phyloP scores from a whole-genome alignment of 2,797 vertebrate genomes.

The Danio aesculapii region DNA sequence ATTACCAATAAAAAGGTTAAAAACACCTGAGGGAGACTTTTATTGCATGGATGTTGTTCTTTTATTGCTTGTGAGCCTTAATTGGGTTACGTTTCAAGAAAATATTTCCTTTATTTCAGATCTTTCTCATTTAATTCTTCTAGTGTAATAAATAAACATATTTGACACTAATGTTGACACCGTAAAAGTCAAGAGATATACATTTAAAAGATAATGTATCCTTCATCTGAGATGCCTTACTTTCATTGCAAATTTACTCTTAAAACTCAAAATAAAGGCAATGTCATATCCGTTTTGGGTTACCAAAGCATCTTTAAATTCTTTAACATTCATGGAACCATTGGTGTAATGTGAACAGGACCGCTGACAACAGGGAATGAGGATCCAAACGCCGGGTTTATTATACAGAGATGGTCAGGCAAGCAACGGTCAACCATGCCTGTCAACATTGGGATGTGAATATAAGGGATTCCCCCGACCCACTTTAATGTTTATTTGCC shows the following conservation, averaged over 20 bases:
- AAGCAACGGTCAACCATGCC: too few relatives aligned
- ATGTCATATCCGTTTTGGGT: not conserved
- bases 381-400: too few relatives aligned
- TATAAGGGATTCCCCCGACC: too few relatives aligned
- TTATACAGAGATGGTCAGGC: too few relatives aligned
- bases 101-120: not conserved
- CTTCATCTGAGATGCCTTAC: not conserved
- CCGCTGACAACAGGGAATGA: too few relatives aligned
- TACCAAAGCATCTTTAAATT: not conserved
- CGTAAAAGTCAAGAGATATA: not conserved
- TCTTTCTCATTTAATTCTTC: not conserved
- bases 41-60: not conserved
- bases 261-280: not conserved
- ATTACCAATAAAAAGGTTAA: not conserved
- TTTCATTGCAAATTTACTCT: not conserved
- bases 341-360: too few relatives aligned
- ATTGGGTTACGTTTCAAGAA: conserved; percentile 2
- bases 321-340: not conserved
- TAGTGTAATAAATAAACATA: not conserved
- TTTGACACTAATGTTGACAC: not conserved
- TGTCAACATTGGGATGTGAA: too few relatives aligned
- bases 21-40: not conserved
- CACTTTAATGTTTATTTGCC: too few relatives aligned
- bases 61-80: conserved; percentile 1
- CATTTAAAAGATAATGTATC: not conserved